Percentiles rank a stretch among this genome's conserved stretches.
Conservation (phyloP, 1,140 invertebrate species). For the Polyergus mexicanus region DNA sequence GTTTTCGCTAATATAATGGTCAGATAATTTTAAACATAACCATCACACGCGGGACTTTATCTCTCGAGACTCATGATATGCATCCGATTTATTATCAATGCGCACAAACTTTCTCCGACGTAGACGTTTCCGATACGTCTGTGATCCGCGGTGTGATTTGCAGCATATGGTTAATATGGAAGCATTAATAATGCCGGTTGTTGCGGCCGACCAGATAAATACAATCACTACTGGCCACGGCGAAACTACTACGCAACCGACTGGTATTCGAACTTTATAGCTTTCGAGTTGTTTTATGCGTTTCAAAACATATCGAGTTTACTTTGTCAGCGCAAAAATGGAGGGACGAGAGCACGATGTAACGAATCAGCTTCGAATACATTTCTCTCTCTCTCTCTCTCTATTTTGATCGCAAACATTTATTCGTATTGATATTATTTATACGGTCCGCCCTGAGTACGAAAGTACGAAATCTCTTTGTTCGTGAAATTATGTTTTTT, state of each 20-base stretch:
- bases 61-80: not conserved
- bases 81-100: not conserved
- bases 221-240: constrained; percentile 6
- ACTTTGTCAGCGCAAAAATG: constrained; percentile 53
- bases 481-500: not conserved
- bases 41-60: not conserved
- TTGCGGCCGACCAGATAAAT: constrained; percentile 34
- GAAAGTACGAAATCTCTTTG: constrained; percentile 34
- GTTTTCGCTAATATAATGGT: not conserved
- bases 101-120: not conserved
- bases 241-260: constrained; percentile 22
- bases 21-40: not conserved
- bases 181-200: constrained; percentile 53
- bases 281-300: constrained; percentile 23
- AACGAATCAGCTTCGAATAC: constrained; percentile 25
- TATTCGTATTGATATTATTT: constrained; percentile 56
- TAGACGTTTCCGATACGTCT: not conserved
- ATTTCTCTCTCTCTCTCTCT: constrained; percentile 23
- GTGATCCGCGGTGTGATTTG: constrained; percentile 41
- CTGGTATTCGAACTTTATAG: constrained; percentile 33
- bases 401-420: constrained; percentile 53
- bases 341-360: not conserved
- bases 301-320: constrained; percentile 44
- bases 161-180: constrained; percentile 26
- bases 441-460: constrained; percentile 11